Conservation (phyloP, 2,797 vertebrate genomes). For the Rhinella marina region DNA sequence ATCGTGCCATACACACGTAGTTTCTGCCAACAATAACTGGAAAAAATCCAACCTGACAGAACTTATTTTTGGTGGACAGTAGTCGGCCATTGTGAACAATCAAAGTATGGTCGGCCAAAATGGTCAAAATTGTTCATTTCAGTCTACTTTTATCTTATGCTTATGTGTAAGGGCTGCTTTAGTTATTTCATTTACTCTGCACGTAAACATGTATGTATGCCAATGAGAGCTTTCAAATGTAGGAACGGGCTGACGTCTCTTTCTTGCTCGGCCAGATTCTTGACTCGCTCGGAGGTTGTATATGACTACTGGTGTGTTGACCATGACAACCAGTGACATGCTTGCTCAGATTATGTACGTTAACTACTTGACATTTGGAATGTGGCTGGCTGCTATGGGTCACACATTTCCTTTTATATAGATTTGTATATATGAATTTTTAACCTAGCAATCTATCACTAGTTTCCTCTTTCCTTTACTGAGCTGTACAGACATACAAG, state of each 20-base stretch:
- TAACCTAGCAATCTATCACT: not conserved
- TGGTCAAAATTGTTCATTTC: too few relatives aligned
- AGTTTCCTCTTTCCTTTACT: not conserved
- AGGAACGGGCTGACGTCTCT: not conserved
- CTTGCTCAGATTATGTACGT: not conserved
- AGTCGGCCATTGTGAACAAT: too few relatives aligned
- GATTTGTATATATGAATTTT: not conserved
- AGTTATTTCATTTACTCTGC: not conserved
- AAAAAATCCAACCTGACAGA: too few relatives aligned
- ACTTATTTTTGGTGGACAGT: too few relatives aligned
- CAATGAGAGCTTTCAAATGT: not conserved
- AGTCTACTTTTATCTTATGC: too few relatives aligned
- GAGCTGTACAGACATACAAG: not conserved
- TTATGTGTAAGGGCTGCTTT: too few relatives aligned
- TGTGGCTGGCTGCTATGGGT: not conserved
- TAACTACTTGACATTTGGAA: not conserved
- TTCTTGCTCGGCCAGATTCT: not conserved
- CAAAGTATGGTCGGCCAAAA: too few relatives aligned
- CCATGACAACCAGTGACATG: not conserved
- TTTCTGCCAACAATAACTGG: too few relatives aligned
- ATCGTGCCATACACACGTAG: too few relatives aligned
- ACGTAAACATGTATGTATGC: not conserved
- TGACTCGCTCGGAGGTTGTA: not conserved
- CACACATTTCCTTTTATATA: not conserved
- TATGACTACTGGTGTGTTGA: not conserved